phyloP scores from a whole-genome alignment of 2,797 vertebrate species.

The Lepilemur septentrionalis region DNA sequence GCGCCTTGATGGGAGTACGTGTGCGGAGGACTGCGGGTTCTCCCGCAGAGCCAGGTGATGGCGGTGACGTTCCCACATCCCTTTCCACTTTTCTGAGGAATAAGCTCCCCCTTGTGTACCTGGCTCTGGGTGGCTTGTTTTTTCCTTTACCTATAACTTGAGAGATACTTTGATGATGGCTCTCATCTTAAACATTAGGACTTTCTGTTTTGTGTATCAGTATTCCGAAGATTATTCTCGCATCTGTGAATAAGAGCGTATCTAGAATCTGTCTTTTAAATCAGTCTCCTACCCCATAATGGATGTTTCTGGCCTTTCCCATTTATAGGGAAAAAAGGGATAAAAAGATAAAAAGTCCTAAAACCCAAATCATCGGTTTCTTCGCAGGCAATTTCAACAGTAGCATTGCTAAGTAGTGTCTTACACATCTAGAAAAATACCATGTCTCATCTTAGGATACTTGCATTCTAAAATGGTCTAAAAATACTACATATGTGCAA shows the following conservation, averaged over 20 bases:
- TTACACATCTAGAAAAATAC: not conserved
- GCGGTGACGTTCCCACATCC: not conserved
- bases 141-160: not conserved
- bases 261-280: not conserved
- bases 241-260: not conserved
- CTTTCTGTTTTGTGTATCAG: not conserved
- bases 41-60: rapidly evolving
- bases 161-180: not conserved
- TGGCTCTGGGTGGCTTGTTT: not conserved
- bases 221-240: not conserved
- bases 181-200: not conserved
- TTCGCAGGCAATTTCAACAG: not conserved
- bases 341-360: not conserved
- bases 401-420: not conserved
- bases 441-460: not conserved
- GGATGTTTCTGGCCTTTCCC: conserved; percentile 1
- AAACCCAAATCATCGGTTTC: not conserved
- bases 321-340: not conserved
- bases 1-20: rapidly evolving
- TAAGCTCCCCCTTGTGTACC: not conserved
- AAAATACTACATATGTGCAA: rapidly evolving
- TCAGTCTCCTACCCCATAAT: not conserved
- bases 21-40: not conserved
- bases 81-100: not conserved
- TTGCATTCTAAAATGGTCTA: not conserved